Evolutionary conservation across 2,888 invertebrate species (phyloP), one percentile per base, ranked within the genome.

Genomic region (Drosophila nigritarsus): DNA sequence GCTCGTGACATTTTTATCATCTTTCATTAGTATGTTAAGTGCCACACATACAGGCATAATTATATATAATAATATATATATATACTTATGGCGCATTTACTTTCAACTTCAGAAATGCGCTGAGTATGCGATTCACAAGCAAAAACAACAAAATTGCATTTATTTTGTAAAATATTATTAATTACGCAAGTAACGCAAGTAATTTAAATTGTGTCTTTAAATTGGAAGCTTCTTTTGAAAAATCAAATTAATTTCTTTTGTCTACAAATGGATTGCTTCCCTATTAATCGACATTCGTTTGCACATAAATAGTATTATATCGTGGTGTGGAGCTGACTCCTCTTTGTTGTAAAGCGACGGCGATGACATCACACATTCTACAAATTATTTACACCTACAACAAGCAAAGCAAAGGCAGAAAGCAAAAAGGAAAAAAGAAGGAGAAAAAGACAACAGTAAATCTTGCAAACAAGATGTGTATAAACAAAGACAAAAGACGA

Each of bases 1-100:
- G 81, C 84, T 87, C 87, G 87, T 84, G 87, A 87, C 83, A 82
- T 87, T 84, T 80, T 87, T 70, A 78, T 78, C 75, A 78, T 78
- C 66, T 75, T 78, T 71, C 64, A 55, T 78, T 78, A 71, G 75
- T 61, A 66, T 78, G 62, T 71, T 59, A 64, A 64, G 64, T 65
- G 75, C 54, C 36, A 24, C 15, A 45, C 24, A 45, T 15, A 42
- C 20, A 20, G 20, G 5, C 40, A 9, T n/a, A 9, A 32, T 7
- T 13, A 65, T 7, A 61, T 20, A 67, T 49, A 49, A 32, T 32
- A 32, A 32, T 32, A 11, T 38, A 53, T 34, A 67, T 15, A 56
- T 30, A 50, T 29, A 54, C 24, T 53, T 67, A 24, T 62, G 40
- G 32, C 42, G 60, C 36, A 60, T 72, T 71, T 60, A 29, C 60